Evolutionary conservation across 1,140 invertebrate genomes (phyloP).

Genomic region (Diachasmimorpha longicaudata): DNA sequence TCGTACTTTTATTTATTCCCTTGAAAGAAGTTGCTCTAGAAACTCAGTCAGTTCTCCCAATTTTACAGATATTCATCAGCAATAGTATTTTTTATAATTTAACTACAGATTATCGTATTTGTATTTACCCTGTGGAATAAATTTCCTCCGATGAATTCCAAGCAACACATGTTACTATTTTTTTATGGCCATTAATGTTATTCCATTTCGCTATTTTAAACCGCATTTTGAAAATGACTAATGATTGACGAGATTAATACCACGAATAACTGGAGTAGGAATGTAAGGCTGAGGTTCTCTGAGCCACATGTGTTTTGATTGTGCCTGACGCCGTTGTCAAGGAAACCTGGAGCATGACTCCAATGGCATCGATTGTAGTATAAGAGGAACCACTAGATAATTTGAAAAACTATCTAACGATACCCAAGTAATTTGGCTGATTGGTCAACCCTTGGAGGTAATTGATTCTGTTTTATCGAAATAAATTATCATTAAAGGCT

Average conservation of each 20-base stretch:
- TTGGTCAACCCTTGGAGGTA: too few relatives aligned
- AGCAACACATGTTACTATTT: conserved; percentile 83
- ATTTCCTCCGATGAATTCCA: conserved; percentile 94
- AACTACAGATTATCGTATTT: too few relatives aligned
- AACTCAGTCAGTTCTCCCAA: too few relatives aligned
- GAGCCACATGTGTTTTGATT: neutral
- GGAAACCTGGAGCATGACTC: neutral
- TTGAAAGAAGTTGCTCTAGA: too few relatives aligned
- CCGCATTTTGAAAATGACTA: conserved; percentile 67
- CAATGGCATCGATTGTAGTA: neutral
- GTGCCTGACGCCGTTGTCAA: neutral
- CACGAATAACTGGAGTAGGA: too few relatives aligned
- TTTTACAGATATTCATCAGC: too few relatives aligned
- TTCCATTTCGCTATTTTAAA: conserved; percentile 79
- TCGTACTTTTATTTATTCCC: conserved; percentile 24
- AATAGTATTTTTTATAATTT: too few relatives aligned
- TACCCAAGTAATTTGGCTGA: too few relatives aligned
- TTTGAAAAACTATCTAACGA: too few relatives aligned
- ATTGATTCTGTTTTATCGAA: neutral
- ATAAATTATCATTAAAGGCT: neutral
- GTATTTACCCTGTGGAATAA: conserved; percentile 81
- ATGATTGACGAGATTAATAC: neutral
- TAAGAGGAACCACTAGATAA: too few relatives aligned
- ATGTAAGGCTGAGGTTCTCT: neutral
- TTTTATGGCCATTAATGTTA: conserved; percentile 74